These are phyloP conservation scores for Plebejus melissa DNA, from an alignment of 2,888 invertebrate genomes.

Conservation along the genomic window DNA sequence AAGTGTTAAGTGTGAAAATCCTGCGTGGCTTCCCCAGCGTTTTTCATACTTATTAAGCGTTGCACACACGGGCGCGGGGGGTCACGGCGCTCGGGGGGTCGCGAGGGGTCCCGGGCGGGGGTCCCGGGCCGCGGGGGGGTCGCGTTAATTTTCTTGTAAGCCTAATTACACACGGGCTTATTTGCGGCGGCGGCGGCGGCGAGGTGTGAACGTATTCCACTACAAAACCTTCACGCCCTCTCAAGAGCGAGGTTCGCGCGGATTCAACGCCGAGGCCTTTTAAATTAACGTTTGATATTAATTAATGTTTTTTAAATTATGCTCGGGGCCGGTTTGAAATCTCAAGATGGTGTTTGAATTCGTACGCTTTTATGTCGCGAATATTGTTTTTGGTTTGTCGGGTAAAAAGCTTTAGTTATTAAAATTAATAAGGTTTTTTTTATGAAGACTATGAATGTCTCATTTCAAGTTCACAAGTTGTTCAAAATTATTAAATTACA, in stretches of 20 bases:
- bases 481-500: background rate
- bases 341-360: constrained; percentile 19
- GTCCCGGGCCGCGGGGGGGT: constrained; percentile 29
- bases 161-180: constrained; percentile 70
- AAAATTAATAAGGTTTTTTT: background rate
- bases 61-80: background rate
- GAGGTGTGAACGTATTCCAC: constrained; percentile 34
- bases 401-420: background rate
- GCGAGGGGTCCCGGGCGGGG: background rate
- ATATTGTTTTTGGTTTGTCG: constrained; percentile 17
- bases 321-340: constrained; percentile 9
- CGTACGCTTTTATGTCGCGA: constrained; percentile 20
- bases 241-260: constrained; percentile 46
- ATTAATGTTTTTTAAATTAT: constrained; percentile 28
- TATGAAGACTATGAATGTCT: background rate
- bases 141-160: constrained; percentile 63
- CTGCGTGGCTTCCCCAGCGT: background rate
- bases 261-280: constrained; percentile 24
- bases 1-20: constrained; percentile 17
- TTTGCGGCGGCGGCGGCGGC: constrained; percentile 34
- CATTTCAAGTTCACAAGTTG: background rate
- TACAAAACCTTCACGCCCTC: constrained; percentile 51
- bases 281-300: constrained; percentile 28
- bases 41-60: constrained; percentile 4
- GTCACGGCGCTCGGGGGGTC: background rate